Evolutionary conservation across 2,113 vertebrate species (phyloP).

Genomic region (Sebastes schlegelii): DNA sequence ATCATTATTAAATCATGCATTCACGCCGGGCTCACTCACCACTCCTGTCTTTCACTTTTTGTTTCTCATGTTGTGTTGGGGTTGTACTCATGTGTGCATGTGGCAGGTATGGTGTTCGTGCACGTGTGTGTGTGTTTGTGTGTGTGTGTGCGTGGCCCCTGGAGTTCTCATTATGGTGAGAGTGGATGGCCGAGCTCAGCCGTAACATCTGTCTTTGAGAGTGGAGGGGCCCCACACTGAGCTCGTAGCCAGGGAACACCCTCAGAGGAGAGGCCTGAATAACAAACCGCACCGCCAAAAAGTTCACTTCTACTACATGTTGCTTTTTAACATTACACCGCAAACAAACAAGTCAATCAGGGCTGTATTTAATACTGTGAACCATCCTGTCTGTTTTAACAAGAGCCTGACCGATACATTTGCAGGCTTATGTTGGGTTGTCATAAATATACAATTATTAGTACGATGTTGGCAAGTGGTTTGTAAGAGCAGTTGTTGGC

Average conservation of each 20-base stretch:
- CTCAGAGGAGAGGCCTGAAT: slow-evolving; percentile 38
- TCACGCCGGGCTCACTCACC: background rate
- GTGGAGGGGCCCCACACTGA: slow-evolving; percentile 52
- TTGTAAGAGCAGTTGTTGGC: too few relatives aligned
- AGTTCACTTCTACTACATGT: background rate
- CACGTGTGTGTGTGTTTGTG: background rate
- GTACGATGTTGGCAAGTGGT: too few relatives aligned
- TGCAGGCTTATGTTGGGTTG: background rate
- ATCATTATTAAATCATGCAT: slow-evolving; percentile 64
- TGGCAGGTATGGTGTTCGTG: background rate
- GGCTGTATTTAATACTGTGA: background rate
- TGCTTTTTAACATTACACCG: background rate
- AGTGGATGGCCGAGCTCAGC: slow-evolving; percentile 50
- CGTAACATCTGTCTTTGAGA: slow-evolving; percentile 76
- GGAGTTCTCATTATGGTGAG: slow-evolving; percentile 78
- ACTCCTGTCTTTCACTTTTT: slow-evolving; percentile 4
- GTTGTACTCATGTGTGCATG: slow-evolving; percentile 2
- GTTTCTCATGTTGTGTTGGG: slow-evolving; percentile 6
- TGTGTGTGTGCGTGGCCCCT: slow-evolving; percentile 50
- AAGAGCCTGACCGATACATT: too few relatives aligned
- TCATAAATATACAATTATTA: background rate
- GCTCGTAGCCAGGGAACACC: slow-evolving; percentile 41
- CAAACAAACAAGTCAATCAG: background rate
- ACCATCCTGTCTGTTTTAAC: background rate
- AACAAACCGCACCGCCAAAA: slow-evolving; percentile 18